These are phyloP conservation scores for Pseudomugil gertrudae DNA, from an alignment of 2,797 vertebrate genomes.

Conservation along the genomic window DNA sequence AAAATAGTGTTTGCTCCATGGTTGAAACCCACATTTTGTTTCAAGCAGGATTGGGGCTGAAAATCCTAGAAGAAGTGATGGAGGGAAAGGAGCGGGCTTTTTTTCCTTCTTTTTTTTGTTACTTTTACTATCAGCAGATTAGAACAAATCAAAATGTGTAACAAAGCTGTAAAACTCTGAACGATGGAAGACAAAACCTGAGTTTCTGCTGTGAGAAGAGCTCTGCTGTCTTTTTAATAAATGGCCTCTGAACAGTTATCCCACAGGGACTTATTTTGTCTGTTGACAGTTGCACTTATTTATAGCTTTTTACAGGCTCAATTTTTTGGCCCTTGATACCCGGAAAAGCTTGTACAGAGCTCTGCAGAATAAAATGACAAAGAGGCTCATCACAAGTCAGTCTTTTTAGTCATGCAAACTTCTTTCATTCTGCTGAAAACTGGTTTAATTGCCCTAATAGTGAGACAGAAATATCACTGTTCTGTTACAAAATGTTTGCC, in stretches of 20 bases:
- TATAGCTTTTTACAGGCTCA: constrained; percentile 59
- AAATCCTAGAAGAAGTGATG: constrained; percentile 9
- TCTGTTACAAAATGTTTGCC: constrained; percentile 36
- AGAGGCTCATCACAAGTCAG: constrained; percentile 29
- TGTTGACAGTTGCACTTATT: constrained; percentile 59
- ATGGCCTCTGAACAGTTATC: constrained; percentile 41
- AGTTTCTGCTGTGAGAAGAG: constrained; percentile 25
- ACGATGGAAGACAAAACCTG: constrained; percentile 38
- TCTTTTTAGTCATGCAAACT: constrained; percentile 43
- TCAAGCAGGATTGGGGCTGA: constrained; percentile 11
- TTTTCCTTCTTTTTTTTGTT: background rate
- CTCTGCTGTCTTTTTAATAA: constrained; percentile 36
- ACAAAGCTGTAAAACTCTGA: constrained; percentile 30
- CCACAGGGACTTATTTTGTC: constrained; percentile 37
- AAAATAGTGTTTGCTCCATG: constrained; percentile 13
- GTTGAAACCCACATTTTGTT: background rate
- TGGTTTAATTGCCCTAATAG: constrained; percentile 10
- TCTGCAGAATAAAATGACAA: constrained; percentile 25
- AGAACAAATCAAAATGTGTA: constrained; percentile 26
- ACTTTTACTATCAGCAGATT: constrained; percentile 21
- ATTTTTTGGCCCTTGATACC: constrained; percentile 48
- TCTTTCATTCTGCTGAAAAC: constrained; percentile 28
- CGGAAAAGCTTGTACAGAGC: constrained; percentile 29
- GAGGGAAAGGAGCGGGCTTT: background rate
- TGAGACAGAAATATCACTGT: too few species aligned